Evolutionary conservation across 2,797 vertebrate genomes (phyloP).

Genomic region (Melanotaenia maccullochi): DNA sequence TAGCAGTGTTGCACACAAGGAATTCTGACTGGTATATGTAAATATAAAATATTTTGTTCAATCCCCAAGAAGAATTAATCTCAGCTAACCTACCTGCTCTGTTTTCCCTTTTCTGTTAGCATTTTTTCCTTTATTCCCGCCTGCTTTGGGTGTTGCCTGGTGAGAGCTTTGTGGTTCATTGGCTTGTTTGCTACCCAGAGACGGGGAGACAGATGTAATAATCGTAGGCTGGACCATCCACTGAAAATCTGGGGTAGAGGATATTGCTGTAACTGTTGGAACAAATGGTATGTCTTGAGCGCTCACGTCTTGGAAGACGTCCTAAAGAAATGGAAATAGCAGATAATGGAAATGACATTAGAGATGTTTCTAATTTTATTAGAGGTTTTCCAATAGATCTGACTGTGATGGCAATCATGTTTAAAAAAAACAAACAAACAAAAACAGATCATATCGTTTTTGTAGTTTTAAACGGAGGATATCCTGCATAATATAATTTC

Average conservation of each 20-base stretch:
- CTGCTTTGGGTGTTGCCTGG: conserved; percentile 82
- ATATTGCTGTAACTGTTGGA: conserved; percentile 94
- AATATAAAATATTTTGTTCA: conserved; percentile 53
- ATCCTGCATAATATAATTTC: conserved; percentile 44
- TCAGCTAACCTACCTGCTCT: conserved; percentile 88
- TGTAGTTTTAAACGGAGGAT: conserved; percentile 11
- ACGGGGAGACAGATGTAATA: conserved; percentile 90
- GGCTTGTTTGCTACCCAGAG: conserved; percentile 87
- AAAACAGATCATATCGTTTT: conserved; percentile 10
- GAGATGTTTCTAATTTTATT: not conserved
- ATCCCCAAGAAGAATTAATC: conserved; percentile 50
- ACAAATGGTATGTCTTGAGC: conserved; percentile 87
- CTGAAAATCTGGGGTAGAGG: conserved; percentile 92
- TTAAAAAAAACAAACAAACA: not conserved
- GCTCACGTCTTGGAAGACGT: conserved; percentile 84
- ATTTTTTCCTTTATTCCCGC: conserved; percentile 87
- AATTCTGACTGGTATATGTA: conserved; percentile 59
- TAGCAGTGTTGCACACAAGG: conserved; percentile 57
- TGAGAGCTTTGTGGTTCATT: conserved; percentile 83
- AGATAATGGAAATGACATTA: conserved; percentile 8
- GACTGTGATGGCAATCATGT: not conserved
- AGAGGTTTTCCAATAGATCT: not conserved
- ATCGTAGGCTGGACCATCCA: conserved; percentile 95
- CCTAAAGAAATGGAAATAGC: conserved; percentile 76
- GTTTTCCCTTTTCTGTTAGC: conserved; percentile 88